A percentile compares a stretch with the other conserved stretches of the same genome.
Conservation (phyloP, 2,113 vertebrate species). For the Ailurus styani region DNA sequence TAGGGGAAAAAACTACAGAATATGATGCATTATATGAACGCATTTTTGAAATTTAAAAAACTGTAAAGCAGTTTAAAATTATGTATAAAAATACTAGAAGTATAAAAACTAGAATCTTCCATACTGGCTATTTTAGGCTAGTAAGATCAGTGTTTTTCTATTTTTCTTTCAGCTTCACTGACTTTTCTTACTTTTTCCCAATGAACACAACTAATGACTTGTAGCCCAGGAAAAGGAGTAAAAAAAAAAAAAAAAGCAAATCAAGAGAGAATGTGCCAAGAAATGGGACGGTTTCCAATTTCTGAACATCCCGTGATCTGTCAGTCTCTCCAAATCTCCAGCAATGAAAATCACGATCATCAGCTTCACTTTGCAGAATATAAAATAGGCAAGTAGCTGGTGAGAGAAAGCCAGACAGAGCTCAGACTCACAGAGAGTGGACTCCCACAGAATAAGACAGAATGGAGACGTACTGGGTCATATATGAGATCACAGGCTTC, state of each 20-base stretch:
- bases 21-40: neutral
- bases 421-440: neutral
- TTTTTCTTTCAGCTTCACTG: slow-evolving; percentile 13
- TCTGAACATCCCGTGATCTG: neutral
- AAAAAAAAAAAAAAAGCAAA: neutral
- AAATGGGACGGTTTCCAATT: neutral
- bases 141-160: neutral
- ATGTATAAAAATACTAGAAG: neutral
- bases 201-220: neutral
- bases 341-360: neutral
- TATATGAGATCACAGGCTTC: neutral
- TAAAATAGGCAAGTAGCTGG: neutral
- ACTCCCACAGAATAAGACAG: neutral
- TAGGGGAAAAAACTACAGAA: neutral
- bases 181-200: neutral
- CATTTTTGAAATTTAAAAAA: neutral
- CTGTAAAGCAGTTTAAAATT: neutral
- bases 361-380: neutral
- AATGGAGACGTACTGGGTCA: neutral
- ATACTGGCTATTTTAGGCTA: neutral
- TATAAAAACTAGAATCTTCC: neutral
- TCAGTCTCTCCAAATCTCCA: neutral
- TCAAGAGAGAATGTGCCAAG: neutral
- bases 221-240: neutral
- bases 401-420: neutral